Conservation (phyloP, 2,797 vertebrate genomes). For the Cynopterus sphinx region DNA sequence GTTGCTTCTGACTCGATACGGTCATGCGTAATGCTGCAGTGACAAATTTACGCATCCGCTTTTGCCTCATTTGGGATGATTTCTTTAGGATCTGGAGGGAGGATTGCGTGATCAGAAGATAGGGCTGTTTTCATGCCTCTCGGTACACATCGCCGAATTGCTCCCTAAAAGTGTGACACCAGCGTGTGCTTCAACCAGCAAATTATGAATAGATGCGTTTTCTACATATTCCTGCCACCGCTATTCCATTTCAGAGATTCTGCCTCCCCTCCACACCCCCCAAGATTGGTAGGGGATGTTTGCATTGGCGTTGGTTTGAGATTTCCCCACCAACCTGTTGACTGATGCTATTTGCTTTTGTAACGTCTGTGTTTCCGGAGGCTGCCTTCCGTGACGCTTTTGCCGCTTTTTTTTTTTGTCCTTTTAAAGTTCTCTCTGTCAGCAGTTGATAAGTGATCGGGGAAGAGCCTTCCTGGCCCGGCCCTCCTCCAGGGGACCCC, state of each 20-base stretch:
- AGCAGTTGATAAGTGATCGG: constrained; percentile 42
- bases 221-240: background rate
- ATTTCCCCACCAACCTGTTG: background rate
- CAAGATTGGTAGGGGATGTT: background rate
- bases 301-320: background rate
- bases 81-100: constrained; percentile 33
- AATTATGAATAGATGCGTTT: background rate
- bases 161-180: constrained; percentile 15
- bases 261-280: too few species aligned
- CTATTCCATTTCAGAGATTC: background rate
- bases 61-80: constrained; percentile 19
- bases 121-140: constrained; percentile 28
- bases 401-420: background rate
- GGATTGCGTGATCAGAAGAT: constrained; percentile 3
- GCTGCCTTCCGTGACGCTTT: background rate
- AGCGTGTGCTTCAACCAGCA: background rate
- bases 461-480: constrained; percentile 29
- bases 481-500: background rate
- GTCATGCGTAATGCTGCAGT: background rate
- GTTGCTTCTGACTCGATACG: constrained; percentile 19
- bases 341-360: background rate
- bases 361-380: constrained; percentile 37
- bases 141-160: background rate
- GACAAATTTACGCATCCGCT: background rate
- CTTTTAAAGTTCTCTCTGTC: background rate